phyloP scores from a whole-genome alignment of 2,888 invertebrate species.

The Nephrotoma flavescens region DNA sequence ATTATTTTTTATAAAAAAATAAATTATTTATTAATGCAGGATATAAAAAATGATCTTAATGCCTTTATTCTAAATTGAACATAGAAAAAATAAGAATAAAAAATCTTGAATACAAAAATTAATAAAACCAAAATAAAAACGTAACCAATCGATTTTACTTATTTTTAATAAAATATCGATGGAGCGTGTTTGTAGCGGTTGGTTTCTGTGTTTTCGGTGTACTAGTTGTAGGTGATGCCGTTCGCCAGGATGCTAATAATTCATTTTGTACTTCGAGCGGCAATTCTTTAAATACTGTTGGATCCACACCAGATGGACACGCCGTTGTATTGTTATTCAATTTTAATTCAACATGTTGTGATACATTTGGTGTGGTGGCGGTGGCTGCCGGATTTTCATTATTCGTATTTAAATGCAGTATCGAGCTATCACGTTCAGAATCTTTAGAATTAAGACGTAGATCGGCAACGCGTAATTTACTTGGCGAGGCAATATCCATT shows the following conservation, averaged over 20 bases:
- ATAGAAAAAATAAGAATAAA: not conserved
- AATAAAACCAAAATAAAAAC: not conserved
- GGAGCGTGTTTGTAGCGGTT: constrained; percentile 39
- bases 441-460: constrained; percentile 48
- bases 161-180: constrained; percentile 54
- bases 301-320: constrained; percentile 52
- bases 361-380: constrained; percentile 7
- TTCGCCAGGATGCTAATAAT: constrained; percentile 48
- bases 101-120: not conserved
- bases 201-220: constrained; percentile 12
- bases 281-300: constrained; percentile 52
- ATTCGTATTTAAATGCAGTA: constrained; percentile 31
- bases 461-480: constrained; percentile 52
- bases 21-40: not conserved
- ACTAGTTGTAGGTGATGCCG: constrained; percentile 16
- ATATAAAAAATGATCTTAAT: not conserved
- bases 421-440: constrained; percentile 29
- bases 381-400: constrained; percentile 14
- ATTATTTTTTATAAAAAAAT: not conserved
- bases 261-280: constrained; percentile 60
- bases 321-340: constrained; percentile 22
- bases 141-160: constrained; percentile 32
- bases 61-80: not conserved
- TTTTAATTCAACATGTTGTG: constrained; percentile 20
- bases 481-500: constrained; percentile 47